Evolutionary conservation across 1,140 invertebrate species (phyloP), one percentile per base, ranked within the genome.

Genomic region (Bathynomus jamesi): DNA sequence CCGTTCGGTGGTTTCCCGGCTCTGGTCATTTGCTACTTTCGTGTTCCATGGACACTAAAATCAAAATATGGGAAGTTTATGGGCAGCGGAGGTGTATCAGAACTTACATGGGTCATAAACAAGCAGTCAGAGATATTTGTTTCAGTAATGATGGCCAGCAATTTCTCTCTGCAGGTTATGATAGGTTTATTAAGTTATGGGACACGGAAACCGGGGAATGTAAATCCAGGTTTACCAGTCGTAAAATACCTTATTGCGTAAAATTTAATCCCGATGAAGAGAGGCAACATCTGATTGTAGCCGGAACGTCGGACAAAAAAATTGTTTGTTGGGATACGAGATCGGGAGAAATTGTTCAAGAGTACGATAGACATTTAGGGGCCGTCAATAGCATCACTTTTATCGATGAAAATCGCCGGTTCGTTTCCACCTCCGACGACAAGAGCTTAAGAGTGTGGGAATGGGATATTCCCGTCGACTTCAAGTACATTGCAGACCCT

Each of bases 401-500:
- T 84, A 95, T 99, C 17, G 98, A 99, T 84, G 95, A 98, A 79
- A 98, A 99, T 83, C 85, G 96, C 67, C 83, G 96, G 80, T 99
- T 99, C 85, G 96, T 99, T 0, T 95, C 95, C 13, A 99, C 97
- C 0, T 99, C 96, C 0, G 98, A 99, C 83, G 98, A 99, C 81
- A 99, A 99, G 84, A 97, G 94, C 83, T 85, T 99, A 73, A 84
- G 98, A 66, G 96, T 99, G 67, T 99, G 98, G 98, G 98, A 99
- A 87, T 99, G 97, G 96, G 96, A 99, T 82, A 98, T 99, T 81
- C 98, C 97, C 0, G 97, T 99, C 3, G 97, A 99, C 82, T 99
- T 99, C 90, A 99, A 99, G 82, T 98, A 99, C 81, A 99, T 99
- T 79, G 96, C 97, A n/a, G 97, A 99, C 85, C 96, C 97, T 2